Evolutionary conservation across 2,113 vertebrate species (phyloP).

Genomic region (Ranitomeya imitator): DNA sequence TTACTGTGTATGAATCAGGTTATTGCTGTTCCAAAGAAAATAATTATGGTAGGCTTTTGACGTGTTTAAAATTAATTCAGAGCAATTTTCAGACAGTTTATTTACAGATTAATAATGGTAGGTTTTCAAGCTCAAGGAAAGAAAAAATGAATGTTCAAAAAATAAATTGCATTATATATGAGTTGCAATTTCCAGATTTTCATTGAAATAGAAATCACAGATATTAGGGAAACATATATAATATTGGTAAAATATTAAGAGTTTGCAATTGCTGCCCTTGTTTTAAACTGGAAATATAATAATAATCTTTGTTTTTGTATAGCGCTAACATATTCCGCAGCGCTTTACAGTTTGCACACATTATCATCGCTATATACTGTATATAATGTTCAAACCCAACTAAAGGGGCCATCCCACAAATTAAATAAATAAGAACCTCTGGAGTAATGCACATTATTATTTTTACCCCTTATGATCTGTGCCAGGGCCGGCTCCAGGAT

Average conservation of each 20-base stretch:
- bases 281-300: neutral
- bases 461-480: too few species aligned
- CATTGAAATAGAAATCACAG: neutral
- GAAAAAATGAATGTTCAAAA: conserved; percentile 6
- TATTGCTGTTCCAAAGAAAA: conserved; percentile 39
- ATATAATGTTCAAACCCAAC: too few species aligned
- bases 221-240: neutral
- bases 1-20: conserved; percentile 33
- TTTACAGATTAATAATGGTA: conserved; percentile 23
- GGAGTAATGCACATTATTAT: too few species aligned
- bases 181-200: neutral
- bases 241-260: neutral
- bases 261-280: neutral
- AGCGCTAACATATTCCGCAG: too few species aligned
- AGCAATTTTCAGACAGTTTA: conserved; percentile 23
- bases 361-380: too few species aligned
- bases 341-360: too few species aligned
- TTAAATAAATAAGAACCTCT: too few species aligned
- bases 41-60: conserved; percentile 21
- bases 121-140: neutral
- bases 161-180: neutral
- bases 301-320: too few species aligned
- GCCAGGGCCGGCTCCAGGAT: too few species aligned
- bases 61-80: conserved; percentile 26
- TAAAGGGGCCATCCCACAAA: too few species aligned